Evolutionary conservation across 2,113 vertebrate species (phyloP).

Genomic region (Hucho hucho): DNA sequence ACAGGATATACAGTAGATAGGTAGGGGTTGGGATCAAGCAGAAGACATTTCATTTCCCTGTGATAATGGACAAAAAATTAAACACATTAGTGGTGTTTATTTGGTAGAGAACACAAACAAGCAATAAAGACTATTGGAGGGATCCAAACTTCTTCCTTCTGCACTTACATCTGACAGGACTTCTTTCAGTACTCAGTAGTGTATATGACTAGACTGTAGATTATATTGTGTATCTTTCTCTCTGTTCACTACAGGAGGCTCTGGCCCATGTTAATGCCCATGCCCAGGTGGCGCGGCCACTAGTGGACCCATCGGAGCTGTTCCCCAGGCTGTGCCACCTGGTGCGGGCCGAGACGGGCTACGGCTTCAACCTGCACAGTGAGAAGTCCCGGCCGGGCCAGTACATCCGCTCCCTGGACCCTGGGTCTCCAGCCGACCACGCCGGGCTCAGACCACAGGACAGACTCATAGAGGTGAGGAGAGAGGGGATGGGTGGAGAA

Average conservation of each 20-base stretch:
- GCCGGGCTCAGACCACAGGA: constrained; percentile 90
- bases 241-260: constrained; percentile 71
- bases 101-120: too few relatives aligned
- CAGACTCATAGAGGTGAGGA: constrained; percentile 87
- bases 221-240: not conserved
- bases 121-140: too few relatives aligned
- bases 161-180: too few relatives aligned
- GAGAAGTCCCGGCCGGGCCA: constrained; percentile 91
- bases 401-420: constrained; percentile 92
- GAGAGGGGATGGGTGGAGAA: too few relatives aligned
- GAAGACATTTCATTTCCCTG: too few relatives aligned
- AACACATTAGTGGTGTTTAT: too few relatives aligned
- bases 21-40: too few relatives aligned
- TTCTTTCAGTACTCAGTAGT: too few relatives aligned
- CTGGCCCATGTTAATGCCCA: constrained; percentile 38
- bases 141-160: too few relatives aligned
- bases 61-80: too few relatives aligned
- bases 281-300: constrained; percentile 41
- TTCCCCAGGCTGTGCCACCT: constrained; percentile 90
- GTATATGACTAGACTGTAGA: not conserved
- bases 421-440: constrained; percentile 81
- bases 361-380: constrained; percentile 97
- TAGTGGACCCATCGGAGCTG: constrained; percentile 69
- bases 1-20: too few relatives aligned
- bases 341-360: constrained; percentile 83